Evolutionary conservation across 2,888 invertebrate genomes (phyloP).

Genomic region (Aromia moschata): DNA sequence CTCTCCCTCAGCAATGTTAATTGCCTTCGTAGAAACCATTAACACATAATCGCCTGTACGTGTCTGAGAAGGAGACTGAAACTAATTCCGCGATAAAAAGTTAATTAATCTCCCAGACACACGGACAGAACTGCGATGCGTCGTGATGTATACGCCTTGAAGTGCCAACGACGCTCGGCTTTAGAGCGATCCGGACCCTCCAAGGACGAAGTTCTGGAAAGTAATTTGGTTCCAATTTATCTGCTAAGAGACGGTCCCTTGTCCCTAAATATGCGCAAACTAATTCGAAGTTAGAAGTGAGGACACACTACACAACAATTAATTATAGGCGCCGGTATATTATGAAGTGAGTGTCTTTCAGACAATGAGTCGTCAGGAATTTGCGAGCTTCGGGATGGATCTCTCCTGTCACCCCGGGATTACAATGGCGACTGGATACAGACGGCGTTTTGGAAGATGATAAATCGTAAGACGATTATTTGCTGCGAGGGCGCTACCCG

Average conservation of each 20-base stretch:
- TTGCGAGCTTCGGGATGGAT: constrained; percentile 5
- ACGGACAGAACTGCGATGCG: constrained; percentile 31
- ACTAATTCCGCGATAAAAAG: background rate
- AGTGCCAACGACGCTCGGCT: constrained; percentile 38
- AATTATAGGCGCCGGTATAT: constrained; percentile 43
- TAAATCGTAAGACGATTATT: constrained; percentile 31
- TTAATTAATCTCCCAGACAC: constrained; percentile 31
- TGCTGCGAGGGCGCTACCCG: constrained; percentile 9
- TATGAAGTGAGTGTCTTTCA: constrained; percentile 17
- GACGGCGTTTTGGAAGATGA: constrained; percentile 29
- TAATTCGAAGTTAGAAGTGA: constrained; percentile 45
- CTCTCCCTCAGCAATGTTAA: too few species aligned
- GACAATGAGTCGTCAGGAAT: constrained; percentile 12
- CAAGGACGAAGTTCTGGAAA: constrained; percentile 34
- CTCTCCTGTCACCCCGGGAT: constrained; percentile 13
- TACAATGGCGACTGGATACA: constrained; percentile 26
- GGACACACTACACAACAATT: constrained; percentile 50
- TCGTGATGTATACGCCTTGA: constrained; percentile 29
- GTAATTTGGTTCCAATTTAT: constrained; percentile 40
- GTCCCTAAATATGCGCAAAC: constrained; percentile 46
- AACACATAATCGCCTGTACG: too few species aligned
- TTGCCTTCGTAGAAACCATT: too few species aligned
- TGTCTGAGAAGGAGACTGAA: background rate
- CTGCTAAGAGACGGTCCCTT: constrained; percentile 37
- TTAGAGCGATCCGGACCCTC: constrained; percentile 30